phyloP scores from a whole-genome alignment of 2,797 vertebrate species.

The Peromyscus aztecus region DNA sequence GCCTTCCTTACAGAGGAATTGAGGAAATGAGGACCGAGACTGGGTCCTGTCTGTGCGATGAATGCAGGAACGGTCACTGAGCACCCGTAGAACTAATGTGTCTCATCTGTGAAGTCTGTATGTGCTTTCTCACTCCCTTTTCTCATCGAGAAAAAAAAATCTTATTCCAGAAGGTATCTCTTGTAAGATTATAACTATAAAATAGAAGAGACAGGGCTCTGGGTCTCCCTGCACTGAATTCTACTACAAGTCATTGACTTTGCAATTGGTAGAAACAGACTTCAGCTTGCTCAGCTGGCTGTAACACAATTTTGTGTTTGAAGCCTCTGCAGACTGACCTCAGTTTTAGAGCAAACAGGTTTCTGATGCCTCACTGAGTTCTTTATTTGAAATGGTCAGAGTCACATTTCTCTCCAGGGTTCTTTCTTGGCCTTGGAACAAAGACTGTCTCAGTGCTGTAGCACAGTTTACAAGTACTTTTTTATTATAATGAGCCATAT shows the following conservation, averaged over 20 bases:
- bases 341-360: background rate
- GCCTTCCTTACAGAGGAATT: background rate
- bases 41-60: background rate
- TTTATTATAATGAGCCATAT: background rate
- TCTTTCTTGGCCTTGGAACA: background rate
- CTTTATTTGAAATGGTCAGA: background rate
- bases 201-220: background rate
- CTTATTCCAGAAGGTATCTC: background rate
- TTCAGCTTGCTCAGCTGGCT: background rate
- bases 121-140: background rate
- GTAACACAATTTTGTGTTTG: background rate
- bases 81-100: background rate
- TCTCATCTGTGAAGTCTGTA: background rate
- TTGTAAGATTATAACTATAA: background rate
- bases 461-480: background rate
- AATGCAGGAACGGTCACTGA: background rate
- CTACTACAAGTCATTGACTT: constrained; percentile 5
- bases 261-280: background rate
- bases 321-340: background rate
- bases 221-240: background rate
- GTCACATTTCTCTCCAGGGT: background rate
- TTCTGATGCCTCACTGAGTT: background rate
- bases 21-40: background rate
- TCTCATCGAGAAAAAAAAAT: background rate
- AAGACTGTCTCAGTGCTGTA: background rate